Evolutionary conservation across 53 echinoderm and acorn worm genomes (phyloP).

Genomic region (Stichopus horrens): DNA sequence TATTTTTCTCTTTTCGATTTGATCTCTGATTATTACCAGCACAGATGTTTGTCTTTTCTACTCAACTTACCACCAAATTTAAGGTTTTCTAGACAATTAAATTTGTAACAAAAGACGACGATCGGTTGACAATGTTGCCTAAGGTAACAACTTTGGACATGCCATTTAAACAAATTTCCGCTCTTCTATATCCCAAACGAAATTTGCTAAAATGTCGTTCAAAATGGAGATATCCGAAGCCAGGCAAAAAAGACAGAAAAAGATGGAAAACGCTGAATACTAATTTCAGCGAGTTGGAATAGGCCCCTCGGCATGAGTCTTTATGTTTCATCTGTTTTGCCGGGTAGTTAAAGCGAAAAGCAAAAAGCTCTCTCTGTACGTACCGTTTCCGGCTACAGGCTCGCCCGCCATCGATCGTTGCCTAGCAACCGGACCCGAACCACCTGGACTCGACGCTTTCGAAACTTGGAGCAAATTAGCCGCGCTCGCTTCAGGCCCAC

Average conservation of each 20-base stretch:
- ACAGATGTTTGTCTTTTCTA: constrained; percentile 6
- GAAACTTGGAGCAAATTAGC: constrained; percentile 48
- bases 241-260: constrained; percentile 9
- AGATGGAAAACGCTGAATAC: constrained; percentile 25
- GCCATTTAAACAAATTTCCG: constrained; percentile 50
- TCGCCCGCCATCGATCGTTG: constrained; percentile 51
- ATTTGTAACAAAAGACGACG: constrained; percentile 35
- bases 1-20: not conserved
- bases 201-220: constrained; percentile 11
- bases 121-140: constrained; percentile 40
- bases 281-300: constrained; percentile 21
- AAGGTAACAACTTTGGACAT: constrained; percentile 30
- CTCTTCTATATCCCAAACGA: not conserved
- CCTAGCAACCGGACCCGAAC: constrained; percentile 39
- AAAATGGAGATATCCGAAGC: constrained; percentile 30
- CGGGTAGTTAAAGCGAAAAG: constrained; percentile 30
- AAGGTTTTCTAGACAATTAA: constrained; percentile 48
- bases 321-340: constrained; percentile 39
- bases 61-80: constrained; percentile 38
- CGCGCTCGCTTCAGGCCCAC: constrained; percentile 48
- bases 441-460: constrained; percentile 45
- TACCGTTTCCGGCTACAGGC: constrained; percentile 37
- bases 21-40: not conserved
- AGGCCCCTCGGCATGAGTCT: constrained; percentile 41
- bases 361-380: constrained; percentile 32